A percentile compares a stretch with the other conserved stretches of the same genome.
Conservation (phyloP, 2,797 vertebrate species). For the Euphonia xanthogaster region DNA sequence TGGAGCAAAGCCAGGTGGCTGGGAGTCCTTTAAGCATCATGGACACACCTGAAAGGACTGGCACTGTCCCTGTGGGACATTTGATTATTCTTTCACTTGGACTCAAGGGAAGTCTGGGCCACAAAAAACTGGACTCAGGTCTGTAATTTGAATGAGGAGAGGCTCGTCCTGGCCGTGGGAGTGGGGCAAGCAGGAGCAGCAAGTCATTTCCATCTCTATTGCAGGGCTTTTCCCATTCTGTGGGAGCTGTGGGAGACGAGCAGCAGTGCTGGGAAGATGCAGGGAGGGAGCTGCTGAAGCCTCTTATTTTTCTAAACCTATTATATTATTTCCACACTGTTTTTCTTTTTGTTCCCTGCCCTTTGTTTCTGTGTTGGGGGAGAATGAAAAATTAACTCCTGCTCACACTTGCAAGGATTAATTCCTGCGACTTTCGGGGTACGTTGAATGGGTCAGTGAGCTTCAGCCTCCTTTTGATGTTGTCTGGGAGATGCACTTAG, state of each 20-base stretch:
- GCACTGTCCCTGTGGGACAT: not conserved
- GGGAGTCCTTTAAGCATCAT: not conserved
- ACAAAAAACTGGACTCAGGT: not conserved
- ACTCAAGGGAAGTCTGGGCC: not conserved
- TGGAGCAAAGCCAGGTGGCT: not conserved
- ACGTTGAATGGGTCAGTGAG: constrained; percentile 75
- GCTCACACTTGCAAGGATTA: constrained; percentile 55
- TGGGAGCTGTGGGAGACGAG: not conserved
- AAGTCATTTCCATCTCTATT: constrained; percentile 12
- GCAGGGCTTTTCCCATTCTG: not conserved
- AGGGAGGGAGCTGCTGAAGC: not conserved
- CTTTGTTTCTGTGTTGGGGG: constrained; percentile 48
- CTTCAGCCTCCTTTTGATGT: constrained; percentile 67
- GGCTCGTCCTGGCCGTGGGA: not conserved
- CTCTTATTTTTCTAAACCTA: constrained; percentile 8
- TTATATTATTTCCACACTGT: not conserved
- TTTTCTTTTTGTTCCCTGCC: constrained; percentile 40
- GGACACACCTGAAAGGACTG: not conserved
- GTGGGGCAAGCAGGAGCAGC: not conserved
- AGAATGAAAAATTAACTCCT: constrained; percentile 72
- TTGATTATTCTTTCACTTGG: not conserved
- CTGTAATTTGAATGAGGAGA: not conserved
- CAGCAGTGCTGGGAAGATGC: not conserved
- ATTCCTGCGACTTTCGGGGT: constrained; percentile 62
- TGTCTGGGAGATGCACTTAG: constrained; percentile 70